These are phyloP conservation scores for Gari tellinella DNA, from an alignment of 2,888 invertebrate genomes.

Conservation along the genomic window DNA sequence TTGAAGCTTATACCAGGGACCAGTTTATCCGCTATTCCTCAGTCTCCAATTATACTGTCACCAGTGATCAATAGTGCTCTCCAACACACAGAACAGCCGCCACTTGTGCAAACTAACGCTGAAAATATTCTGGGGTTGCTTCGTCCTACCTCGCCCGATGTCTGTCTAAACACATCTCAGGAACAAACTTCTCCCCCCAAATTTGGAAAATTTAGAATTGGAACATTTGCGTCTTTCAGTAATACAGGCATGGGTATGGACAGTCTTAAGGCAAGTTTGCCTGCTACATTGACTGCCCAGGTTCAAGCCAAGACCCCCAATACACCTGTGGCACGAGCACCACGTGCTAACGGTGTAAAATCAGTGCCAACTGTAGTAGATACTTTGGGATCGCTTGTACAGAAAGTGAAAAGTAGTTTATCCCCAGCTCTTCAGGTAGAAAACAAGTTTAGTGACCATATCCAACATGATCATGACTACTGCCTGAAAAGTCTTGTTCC, in stretches of 20 bases:
- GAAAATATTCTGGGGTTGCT: constrained; percentile 44
- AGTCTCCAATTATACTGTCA: constrained; percentile 42
- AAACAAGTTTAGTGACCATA: constrained; percentile 41
- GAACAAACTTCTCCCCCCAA: constrained; percentile 55
- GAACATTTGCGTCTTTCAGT: constrained; percentile 78
- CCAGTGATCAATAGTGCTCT: constrained; percentile 38
- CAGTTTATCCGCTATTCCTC: constrained; percentile 23
- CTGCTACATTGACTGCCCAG: neutral
- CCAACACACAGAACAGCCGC: constrained; percentile 13
- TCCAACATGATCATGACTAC: constrained; percentile 79
- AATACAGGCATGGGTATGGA: constrained; percentile 72
- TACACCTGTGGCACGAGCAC: neutral
- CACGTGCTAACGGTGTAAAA: constrained; percentile 23
- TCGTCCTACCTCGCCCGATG: constrained; percentile 32
- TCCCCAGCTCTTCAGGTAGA: constrained; percentile 29
- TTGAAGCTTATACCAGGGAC: constrained; percentile 48
- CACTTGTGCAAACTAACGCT: constrained; percentile 19
- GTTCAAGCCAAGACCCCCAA: constrained; percentile 29
- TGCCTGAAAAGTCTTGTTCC: constrained; percentile 64
- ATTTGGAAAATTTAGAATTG: constrained; percentile 76
- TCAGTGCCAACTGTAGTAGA: constrained; percentile 35
- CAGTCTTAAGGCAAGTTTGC: constrained; percentile 21
- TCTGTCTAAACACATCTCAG: constrained; percentile 2
- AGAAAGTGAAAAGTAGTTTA: constrained; percentile 54
- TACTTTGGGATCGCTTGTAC: constrained; percentile 40